Conservation (phyloP, 2,113 vertebrate genomes). For the Cygnus buccinator region DNA sequence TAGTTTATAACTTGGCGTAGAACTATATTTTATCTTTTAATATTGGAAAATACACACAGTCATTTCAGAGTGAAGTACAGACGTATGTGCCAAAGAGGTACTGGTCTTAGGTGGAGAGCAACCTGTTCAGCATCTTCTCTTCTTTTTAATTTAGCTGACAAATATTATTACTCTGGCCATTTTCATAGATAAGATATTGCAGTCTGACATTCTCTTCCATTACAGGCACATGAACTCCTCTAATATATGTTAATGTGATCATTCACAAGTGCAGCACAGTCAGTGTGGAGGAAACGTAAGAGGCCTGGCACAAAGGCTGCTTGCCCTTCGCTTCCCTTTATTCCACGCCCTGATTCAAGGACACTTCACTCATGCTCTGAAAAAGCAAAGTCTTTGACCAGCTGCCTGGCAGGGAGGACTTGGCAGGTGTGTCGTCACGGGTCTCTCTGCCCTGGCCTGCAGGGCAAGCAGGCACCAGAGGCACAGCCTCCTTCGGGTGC, state of each 20-base stretch:
- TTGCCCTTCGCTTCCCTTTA: conserved; percentile 14
- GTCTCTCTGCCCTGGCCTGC: background rate
- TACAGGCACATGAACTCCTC: background rate
- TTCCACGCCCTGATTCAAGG: background rate
- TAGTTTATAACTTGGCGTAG: conserved; percentile 30
- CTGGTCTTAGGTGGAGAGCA: background rate
- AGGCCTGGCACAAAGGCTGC: conserved; percentile 36
- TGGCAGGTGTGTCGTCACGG: background rate
- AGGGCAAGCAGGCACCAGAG: background rate
- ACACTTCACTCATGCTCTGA: background rate
- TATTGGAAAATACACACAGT: conserved; percentile 13
- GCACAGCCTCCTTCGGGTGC: background rate
- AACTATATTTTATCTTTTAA: conserved; percentile 43
- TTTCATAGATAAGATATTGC: conserved; percentile 9
- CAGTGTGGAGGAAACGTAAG: background rate
- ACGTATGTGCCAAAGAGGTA: background rate
- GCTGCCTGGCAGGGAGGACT: background rate
- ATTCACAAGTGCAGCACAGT: conserved; percentile 41
- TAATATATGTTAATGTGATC: conserved; percentile 43
- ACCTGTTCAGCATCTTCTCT: background rate
- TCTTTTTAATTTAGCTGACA: background rate
- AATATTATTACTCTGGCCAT: background rate
- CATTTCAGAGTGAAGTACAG: background rate
- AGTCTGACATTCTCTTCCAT: background rate
- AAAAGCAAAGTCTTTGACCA: conserved; percentile 16